Base-by-base conservation (phyloP, 2,113 vertebrate genomes). In the Eidolon helvum region DNA sequence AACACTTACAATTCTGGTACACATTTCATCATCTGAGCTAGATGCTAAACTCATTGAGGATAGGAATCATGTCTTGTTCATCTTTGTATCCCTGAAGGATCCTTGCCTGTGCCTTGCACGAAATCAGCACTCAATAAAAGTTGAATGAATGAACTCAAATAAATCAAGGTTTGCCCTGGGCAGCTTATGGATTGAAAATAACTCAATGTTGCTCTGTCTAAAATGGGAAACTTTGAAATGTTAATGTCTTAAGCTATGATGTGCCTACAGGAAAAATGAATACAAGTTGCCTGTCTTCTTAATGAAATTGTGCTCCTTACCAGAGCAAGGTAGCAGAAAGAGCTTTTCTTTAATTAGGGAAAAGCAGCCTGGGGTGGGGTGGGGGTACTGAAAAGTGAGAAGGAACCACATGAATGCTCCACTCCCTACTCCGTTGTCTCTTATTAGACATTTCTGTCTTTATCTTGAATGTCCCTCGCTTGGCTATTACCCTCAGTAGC, bases 131-230 rank as follows among this genome's bases (percentile, higher is more conserved):
- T 89, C 75, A 78, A 74, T 79, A 80, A 94, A 95, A 94, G 72
- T 26, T 72, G 79, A 91, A 83, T 84, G 74, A 97, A 90, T 95
- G 71, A 92, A 87, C 95, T 96, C 45, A 72, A 71, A 95, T 53
- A 59, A 77, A 88, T 84, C 74, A 72, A 82, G 33, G 0, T 26
- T 80, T 63, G 33, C 55, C 22, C 57, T 43, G 38, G n/a, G 53
- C 68, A 96, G 71, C 50, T 86, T 55, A 87, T 53, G 12, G 35
- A 83, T n/a, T 87, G 33, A 69, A 84, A 95, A 94, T 55, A 77
- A 71, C 55, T 96, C 53, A 71, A 4, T 50, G 35, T 10, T 83
- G 14, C 53, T 93, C 61, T 93, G 30, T 24, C 55, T 80, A 35
- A 95, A 80, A 93, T 40, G 24, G 28, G 18, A 69, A 92, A 63